A percentile compares a stretch with the other conserved stretches of the same genome.
These are phyloP conservation scores for Rhinophrynus dorsalis DNA, from an alignment of 2,797 vertebrate species.

Conservation along the genomic window DNA sequence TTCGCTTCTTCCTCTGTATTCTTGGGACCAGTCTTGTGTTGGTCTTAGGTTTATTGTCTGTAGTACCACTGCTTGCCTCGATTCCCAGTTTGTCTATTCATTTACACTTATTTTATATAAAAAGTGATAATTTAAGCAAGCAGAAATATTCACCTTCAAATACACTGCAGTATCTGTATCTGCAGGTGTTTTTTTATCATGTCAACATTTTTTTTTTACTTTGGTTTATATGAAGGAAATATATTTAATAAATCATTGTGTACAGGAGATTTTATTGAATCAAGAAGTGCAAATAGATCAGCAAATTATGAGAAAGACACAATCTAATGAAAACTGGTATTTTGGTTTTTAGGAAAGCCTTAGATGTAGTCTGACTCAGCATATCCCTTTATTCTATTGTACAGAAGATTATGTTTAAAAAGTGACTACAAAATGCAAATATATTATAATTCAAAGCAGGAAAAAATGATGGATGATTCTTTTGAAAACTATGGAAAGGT, in stretches of 20 bases:
- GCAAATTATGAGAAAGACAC: background rate
- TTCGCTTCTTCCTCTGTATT: too few relatives aligned
- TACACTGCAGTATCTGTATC: too few relatives aligned
- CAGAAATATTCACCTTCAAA: too few relatives aligned
- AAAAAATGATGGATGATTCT: constrained; percentile 39
- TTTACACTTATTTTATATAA: too few relatives aligned
- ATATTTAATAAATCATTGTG: background rate
- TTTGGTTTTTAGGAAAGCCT: constrained; percentile 14
- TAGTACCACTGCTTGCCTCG: too few relatives aligned
- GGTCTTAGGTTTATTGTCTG: too few relatives aligned
- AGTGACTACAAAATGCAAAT: constrained; percentile 26
- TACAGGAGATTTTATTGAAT: background rate
- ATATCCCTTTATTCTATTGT: constrained; percentile 3
- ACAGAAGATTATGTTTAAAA: background rate
- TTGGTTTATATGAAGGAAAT: background rate
- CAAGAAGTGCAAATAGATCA: background rate
- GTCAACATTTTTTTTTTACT: too few relatives aligned
- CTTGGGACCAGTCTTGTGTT: too few relatives aligned
- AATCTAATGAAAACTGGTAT: background rate
- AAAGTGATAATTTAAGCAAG: too few relatives aligned
- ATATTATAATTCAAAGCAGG: constrained; percentile 34
- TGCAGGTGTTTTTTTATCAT: too few relatives aligned
- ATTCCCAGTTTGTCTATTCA: too few relatives aligned
- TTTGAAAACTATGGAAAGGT: constrained; percentile 38
- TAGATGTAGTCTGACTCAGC: constrained; percentile 18